Percentiles rank a stretch among this genome's conserved stretches.
Evolutionary conservation across 2,888 invertebrate species (phyloP).

Genomic region (Malthinus flaveolus): DNA sequence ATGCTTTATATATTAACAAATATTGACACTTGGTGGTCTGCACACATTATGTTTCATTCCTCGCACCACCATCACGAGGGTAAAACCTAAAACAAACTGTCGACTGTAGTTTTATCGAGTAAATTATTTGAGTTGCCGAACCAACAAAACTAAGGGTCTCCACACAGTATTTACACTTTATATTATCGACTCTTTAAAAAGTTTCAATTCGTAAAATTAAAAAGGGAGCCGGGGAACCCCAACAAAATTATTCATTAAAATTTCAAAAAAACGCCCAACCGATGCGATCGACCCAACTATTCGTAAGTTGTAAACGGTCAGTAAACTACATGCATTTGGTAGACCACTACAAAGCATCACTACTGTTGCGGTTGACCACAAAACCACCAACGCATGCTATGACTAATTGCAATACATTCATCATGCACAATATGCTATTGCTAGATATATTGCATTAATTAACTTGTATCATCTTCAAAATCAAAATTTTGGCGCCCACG

Average conservation of each 20-base stretch:
- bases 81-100: slow-evolving; percentile 51
- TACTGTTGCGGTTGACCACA: slow-evolving; percentile 23
- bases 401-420: slow-evolving; percentile 26
- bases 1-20: slow-evolving; percentile 51
- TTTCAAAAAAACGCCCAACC: neutral
- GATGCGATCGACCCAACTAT: slow-evolving; percentile 5
- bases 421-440: slow-evolving; percentile 22
- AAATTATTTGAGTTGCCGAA: slow-evolving; percentile 58
- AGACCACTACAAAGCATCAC: slow-evolving; percentile 27
- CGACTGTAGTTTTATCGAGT: slow-evolving; percentile 53
- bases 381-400: slow-evolving; percentile 26
- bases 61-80: slow-evolving; percentile 31
- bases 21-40: slow-evolving; percentile 53
- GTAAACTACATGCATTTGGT: slow-evolving; percentile 24
- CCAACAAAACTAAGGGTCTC: slow-evolving; percentile 55
- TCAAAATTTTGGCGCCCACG: neutral
- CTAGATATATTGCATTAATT: slow-evolving; percentile 5
- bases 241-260: neutral
- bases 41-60: slow-evolving; percentile 40
- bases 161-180: slow-evolving; percentile 52
- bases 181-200: slow-evolving; percentile 55
- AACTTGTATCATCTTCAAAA: neutral
- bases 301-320: slow-evolving; percentile 15
- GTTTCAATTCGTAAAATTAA: slow-evolving; percentile 28
- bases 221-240: neutral